These are phyloP conservation scores for Hypomecis atomaria DNA, from an alignment of 2,888 invertebrate genomes.

Conservation along the genomic window DNA sequence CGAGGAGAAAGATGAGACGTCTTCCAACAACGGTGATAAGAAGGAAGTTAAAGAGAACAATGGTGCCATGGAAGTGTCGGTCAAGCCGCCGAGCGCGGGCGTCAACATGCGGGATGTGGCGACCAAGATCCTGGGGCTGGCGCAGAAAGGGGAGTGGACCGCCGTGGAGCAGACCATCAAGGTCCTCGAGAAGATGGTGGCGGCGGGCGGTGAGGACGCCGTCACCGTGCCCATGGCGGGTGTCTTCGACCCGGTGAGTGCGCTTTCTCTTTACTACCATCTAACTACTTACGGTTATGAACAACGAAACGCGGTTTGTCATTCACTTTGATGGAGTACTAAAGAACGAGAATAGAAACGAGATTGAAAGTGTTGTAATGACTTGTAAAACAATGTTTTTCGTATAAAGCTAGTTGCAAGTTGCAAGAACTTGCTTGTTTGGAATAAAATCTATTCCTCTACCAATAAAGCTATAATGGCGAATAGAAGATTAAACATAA, in stretches of 20 bases:
- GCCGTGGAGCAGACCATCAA: constrained; percentile 95
- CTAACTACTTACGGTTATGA: constrained; percentile 18
- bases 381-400: too few relatives aligned
- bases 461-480: too few relatives aligned
- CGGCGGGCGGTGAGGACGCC: constrained; percentile 90
- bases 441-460: too few relatives aligned
- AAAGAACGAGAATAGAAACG: background rate
- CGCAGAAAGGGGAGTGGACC: constrained; percentile 96
- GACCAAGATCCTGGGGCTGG: constrained; percentile 89
- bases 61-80: constrained; percentile 63
- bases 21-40: constrained; percentile 86
- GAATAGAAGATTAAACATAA: too few relatives aligned
- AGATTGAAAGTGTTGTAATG: too few relatives aligned
- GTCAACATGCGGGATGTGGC: constrained; percentile 91
- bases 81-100: constrained; percentile 93
- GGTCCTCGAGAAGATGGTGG: constrained; percentile 92
- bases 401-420: too few relatives aligned
- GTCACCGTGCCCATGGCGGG: constrained; percentile 91
- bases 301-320: constrained; percentile 4
- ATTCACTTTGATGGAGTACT: constrained; percentile 11
- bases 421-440: too few relatives aligned
- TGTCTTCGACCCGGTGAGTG: constrained; percentile 90
- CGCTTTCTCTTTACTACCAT: constrained; percentile 16
- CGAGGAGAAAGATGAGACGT: constrained; percentile 86
- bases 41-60: constrained; percentile 82